Evolutionary conservation across 2,797 vertebrate species (phyloP).

Genomic region (Aulostomus chinensis): DNA sequence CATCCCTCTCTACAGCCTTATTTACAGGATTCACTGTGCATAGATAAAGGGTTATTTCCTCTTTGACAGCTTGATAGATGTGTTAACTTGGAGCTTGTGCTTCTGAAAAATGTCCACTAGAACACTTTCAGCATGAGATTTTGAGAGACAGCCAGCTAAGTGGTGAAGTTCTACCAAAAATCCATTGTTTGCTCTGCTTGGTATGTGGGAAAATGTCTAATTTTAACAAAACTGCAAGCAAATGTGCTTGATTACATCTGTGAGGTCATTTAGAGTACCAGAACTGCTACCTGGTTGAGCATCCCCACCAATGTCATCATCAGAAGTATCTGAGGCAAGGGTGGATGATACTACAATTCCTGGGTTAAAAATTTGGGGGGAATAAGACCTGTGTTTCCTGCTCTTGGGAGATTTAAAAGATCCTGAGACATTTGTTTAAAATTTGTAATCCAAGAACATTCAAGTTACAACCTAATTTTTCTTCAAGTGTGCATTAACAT

Average conservation of each 20-base stretch:
- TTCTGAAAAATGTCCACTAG: not conserved
- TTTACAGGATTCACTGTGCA: not conserved
- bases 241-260: too few species aligned
- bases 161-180: not conserved
- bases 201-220: not conserved
- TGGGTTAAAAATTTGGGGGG: too few species aligned
- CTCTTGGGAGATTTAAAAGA: too few species aligned
- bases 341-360: too few species aligned
- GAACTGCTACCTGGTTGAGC: not conserved
- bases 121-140: not conserved
- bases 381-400: too few species aligned
- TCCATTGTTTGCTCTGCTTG: not conserved
- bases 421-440: too few species aligned
- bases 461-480: not conserved
- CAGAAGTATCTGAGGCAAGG: too few species aligned
- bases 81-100: not conserved
- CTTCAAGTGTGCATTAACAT: not conserved
- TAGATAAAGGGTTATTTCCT: not conserved
- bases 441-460: too few species aligned
- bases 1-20: not conserved
- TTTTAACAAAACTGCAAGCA: not conserved
- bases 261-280: not conserved
- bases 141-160: not conserved
- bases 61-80: not conserved
- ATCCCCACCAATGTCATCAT: too few species aligned